Conservation (phyloP, 1,140 invertebrate genomes). For the Ostrea edulis region DNA sequence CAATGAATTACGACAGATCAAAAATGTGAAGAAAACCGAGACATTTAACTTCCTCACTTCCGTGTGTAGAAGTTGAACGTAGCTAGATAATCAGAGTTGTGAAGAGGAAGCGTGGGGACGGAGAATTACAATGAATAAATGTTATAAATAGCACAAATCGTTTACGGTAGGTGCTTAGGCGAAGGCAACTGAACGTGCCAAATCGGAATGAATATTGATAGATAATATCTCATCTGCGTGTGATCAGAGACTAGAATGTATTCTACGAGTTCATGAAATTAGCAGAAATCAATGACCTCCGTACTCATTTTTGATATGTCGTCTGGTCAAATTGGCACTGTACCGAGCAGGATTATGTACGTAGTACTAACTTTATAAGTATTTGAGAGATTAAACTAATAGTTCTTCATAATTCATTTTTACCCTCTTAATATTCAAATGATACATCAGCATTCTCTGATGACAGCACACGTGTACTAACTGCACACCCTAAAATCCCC, state of each 20-base stretch:
- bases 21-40: conserved; percentile 14
- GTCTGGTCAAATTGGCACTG: too few relatives aligned
- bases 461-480: too few relatives aligned
- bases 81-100: neutral
- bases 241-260: neutral
- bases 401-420: too few relatives aligned
- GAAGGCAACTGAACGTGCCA: conserved; percentile 7
- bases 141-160: neutral
- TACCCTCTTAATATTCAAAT: too few relatives aligned
- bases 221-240: neutral
- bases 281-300: neutral
- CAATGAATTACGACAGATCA: neutral
- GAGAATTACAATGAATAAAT: neutral
- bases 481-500: too few relatives aligned
- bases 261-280: neutral
- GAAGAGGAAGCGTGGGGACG: neutral
- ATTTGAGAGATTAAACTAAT: too few relatives aligned
- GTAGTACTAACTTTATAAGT: too few relatives aligned
- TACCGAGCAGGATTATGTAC: too few relatives aligned
- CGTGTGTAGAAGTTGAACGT: neutral
- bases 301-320: neutral
- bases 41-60: conserved; percentile 20
- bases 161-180: neutral
- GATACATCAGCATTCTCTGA: too few relatives aligned
- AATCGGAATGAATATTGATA: neutral